Evolutionary conservation across 2,113 vertebrate species (phyloP).

Genomic region (Equus przewalskii): DNA sequence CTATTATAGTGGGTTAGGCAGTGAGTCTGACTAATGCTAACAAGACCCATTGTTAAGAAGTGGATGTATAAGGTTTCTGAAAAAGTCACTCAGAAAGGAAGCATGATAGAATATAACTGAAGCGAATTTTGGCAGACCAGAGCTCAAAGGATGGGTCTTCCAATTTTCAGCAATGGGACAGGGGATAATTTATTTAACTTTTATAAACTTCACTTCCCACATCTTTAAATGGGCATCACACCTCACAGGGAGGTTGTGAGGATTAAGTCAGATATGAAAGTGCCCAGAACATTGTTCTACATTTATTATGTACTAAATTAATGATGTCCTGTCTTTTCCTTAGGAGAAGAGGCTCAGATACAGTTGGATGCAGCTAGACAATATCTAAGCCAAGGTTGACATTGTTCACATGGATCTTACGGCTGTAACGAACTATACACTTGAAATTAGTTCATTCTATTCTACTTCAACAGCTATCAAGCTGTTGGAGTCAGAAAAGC

Average conservation of each 20-base stretch:
- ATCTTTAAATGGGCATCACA: neutral
- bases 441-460: neutral
- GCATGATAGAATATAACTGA: neutral
- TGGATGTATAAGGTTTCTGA: neutral
- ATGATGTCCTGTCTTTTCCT: neutral
- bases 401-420: neutral
- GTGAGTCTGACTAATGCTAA: neutral
- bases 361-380: neutral
- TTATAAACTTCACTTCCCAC: neutral
- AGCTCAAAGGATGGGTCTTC: neutral
- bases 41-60: neutral
- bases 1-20: neutral
- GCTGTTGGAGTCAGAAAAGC: neutral
- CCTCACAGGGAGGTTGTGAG: neutral
- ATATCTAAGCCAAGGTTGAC: neutral
- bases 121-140: neutral
- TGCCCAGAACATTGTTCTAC: neutral
- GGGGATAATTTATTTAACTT: neutral
- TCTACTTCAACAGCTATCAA: neutral
- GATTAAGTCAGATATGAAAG: neutral
- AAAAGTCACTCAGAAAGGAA: constrained; percentile 28
- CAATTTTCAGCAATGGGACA: neutral
- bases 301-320: neutral
- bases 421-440: neutral
- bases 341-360: neutral